These are phyloP conservation scores for Brenthis daphne DNA, from an alignment of 2,888 invertebrate species.

Conservation along the genomic window DNA sequence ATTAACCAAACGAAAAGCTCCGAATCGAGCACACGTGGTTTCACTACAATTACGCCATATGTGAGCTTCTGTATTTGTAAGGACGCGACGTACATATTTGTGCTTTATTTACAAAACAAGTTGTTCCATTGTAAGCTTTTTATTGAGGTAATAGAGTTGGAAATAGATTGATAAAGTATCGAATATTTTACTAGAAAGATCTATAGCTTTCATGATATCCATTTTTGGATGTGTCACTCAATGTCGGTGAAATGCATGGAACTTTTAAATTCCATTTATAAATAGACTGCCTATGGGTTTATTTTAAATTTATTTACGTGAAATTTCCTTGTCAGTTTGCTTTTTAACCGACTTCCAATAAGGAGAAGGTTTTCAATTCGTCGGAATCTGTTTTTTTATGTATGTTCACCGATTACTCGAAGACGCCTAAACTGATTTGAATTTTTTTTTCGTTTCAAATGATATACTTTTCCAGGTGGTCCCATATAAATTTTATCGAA, in stretches of 20 bases:
- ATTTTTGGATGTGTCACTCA: constrained; percentile 33
- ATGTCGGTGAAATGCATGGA: constrained; percentile 6
- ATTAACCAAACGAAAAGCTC: background rate
- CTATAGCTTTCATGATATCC: constrained; percentile 12
- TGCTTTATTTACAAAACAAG: background rate
- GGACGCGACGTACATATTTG: constrained; percentile 6
- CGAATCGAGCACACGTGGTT: constrained; percentile 1
- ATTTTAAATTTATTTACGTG: background rate
- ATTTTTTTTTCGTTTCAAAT: too few relatives aligned
- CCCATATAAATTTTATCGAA: too few relatives aligned
- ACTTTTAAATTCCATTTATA: constrained; percentile 2
- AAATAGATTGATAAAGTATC: background rate
- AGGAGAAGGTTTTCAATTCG: too few relatives aligned
- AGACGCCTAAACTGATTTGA: too few relatives aligned
- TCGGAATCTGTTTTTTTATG: too few relatives aligned
- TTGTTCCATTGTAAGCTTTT: constrained; percentile 10
- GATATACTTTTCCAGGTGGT: too few relatives aligned
- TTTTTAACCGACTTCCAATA: too few relatives aligned
- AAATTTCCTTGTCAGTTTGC: background rate
- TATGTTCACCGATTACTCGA: too few relatives aligned
- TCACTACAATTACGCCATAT: constrained; percentile 30
- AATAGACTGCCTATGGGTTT: background rate
- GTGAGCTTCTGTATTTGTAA: constrained; percentile 27
- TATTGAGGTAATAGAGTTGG: background rate
- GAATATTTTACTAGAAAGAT: constrained; percentile 1